Evolutionary conservation across 2,113 vertebrate genomes (phyloP), one percentile per base, ranked within the genome.

Genomic region (Percopsis transmontana): DNA sequence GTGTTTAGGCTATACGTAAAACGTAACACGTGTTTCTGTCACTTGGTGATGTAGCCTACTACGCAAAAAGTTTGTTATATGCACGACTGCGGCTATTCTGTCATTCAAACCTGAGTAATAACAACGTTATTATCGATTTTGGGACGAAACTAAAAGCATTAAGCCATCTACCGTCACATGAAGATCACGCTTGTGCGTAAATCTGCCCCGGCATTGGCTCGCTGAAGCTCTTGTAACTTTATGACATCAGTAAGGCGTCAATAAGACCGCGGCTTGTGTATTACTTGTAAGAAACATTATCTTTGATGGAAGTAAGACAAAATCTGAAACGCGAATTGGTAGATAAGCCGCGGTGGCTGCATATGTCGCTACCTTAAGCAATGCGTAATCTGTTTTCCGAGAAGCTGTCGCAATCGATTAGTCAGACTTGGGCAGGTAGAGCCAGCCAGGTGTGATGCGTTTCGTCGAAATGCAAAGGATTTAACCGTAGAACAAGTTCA

Each of bases 381-480:
- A 58, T 33, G 19, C 41, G 11, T 90, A 91, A 90, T 89, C 91
- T 85, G 27, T 83, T 84, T 87, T 87, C 87, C 58, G 41, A 68
- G 80, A 82, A 80, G 24, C 76, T 80, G 87, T 89, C 87, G 66
- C 42, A 57, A 20, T 65, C 64, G 67, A 88, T 91, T 87, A 92
- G 61, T 2, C 27, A 52, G 64, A 70, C 58, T 2, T n/a, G 1
- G 12, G 68, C 51, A 7, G 2, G 3, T 19, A 11, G 9, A 16
- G 51, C 54, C n/a, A 38, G 70, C 58, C 54, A 45, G 9, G 69
- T 8, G n/a, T 10, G 41, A 33, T 33, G 42, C 21, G 19, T 41
- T 4, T 63, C 44, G 42, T 33, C 5, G 27, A 33, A 33, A 33
- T 33, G 27, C 27, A 33, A 6, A 33, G 8, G 8, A 33, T 33